Conservation (phyloP, 2,797 vertebrate genomes). For the Valencia hispanica region DNA sequence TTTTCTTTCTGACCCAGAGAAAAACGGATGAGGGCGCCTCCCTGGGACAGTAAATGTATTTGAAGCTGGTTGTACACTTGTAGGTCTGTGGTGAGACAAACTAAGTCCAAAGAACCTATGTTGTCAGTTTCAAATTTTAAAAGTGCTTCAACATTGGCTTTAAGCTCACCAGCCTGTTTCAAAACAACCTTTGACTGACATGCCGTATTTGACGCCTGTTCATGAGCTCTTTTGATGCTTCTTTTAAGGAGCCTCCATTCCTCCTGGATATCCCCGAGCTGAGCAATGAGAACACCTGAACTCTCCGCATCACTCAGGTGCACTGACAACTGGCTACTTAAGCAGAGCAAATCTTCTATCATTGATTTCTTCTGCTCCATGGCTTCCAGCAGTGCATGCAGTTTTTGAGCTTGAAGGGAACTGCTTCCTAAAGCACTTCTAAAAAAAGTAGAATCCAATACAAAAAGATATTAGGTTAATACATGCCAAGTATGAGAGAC, state of each 20-base stretch:
- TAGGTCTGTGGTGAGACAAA: conserved; percentile 77
- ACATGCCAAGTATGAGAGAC: neutral
- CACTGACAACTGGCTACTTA: conserved; percentile 79
- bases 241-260: conserved; percentile 84
- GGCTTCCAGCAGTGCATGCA: conserved; percentile 75
- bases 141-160: conserved; percentile 73
- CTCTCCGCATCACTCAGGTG: conserved; percentile 82
- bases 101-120: conserved; percentile 47
- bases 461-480: conserved; percentile 6
- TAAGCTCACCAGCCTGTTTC: conserved; percentile 72
- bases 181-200: conserved; percentile 78
- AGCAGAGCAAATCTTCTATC: conserved; percentile 75
- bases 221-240: conserved; percentile 78
- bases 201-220: conserved; percentile 72
- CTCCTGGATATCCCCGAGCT: conserved; percentile 84
- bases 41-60: conserved; percentile 75
- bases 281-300: conserved; percentile 82
- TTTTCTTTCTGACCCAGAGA: conserved; percentile 86
- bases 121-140: conserved; percentile 46
- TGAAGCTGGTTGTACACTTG: conserved; percentile 77
- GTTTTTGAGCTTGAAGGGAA: conserved; percentile 78
- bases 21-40: conserved; percentile 82
- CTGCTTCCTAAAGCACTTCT: conserved; percentile 83
- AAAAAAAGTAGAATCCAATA: conserved; percentile 12
- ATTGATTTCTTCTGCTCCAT: conserved; percentile 77